These are phyloP conservation scores for Adineta ricciae DNA, from an alignment of 2,888 invertebrate species.

Conservation along the genomic window DNA sequence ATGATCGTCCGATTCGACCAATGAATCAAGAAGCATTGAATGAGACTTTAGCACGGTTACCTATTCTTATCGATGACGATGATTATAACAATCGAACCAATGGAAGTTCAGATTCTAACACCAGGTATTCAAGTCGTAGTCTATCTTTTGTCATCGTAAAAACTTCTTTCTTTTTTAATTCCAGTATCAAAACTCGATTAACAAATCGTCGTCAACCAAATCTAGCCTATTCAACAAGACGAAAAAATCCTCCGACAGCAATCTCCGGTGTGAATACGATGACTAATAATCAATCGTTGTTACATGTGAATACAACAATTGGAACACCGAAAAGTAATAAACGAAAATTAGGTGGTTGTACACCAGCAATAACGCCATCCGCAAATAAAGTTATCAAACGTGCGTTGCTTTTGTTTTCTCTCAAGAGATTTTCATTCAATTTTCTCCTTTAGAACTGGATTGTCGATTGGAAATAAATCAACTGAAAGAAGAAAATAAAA, in stretches of 20 bases:
- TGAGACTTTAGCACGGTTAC: neutral
- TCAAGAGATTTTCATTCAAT: neutral
- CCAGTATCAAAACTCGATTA: neutral
- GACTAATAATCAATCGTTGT: neutral
- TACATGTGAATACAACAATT: neutral
- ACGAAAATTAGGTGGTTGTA: neutral
- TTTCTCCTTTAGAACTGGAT: neutral
- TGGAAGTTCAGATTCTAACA: neutral
- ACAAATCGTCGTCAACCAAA: neutral
- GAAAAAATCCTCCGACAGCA: neutral
- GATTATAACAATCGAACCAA: neutral
- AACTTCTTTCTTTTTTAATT: too few species aligned
- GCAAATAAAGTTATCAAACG: slow-evolving; percentile 6
- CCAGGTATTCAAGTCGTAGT: neutral
- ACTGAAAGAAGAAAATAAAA: neutral
- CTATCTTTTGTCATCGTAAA: neutral
- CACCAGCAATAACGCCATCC: neutral
- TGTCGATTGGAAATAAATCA: neutral
- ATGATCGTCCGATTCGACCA: slow-evolving; percentile 14
- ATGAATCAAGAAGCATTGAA: slow-evolving; percentile 10
- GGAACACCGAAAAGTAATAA: slow-evolving; percentile 9
- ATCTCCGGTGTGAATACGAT: neutral
- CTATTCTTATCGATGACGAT: neutral
- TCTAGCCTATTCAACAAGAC: neutral
- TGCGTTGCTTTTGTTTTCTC: neutral